phyloP scores from a whole-genome alignment of 2,797 vertebrate species.

The Threskiornis aethiopicus region DNA sequence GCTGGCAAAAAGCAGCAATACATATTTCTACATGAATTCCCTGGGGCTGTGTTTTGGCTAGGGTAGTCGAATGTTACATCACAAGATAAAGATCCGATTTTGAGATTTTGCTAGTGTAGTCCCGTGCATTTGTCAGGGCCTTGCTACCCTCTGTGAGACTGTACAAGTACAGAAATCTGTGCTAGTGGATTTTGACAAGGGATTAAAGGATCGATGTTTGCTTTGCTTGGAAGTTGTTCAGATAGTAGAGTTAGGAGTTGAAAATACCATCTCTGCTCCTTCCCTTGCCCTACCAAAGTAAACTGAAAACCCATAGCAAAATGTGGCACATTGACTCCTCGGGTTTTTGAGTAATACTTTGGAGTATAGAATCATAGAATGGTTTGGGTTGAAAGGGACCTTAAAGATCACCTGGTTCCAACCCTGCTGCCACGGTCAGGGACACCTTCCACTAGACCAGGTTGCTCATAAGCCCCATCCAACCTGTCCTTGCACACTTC shows the following conservation, averaged over 20 bases:
- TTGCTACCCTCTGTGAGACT: neutral
- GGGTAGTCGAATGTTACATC: neutral
- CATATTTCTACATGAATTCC: neutral
- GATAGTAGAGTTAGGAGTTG: neutral
- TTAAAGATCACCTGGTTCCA: too few species aligned
- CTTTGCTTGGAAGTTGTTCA: conserved; percentile 17
- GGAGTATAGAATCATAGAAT: too few species aligned
- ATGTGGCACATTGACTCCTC: neutral
- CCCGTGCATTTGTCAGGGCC: neutral
- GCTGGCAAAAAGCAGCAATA: neutral
- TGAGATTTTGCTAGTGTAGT: neutral
- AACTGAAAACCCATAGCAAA: neutral
- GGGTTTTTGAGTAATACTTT: neutral
- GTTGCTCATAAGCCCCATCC: too few species aligned
- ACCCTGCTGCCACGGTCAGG: too few species aligned
- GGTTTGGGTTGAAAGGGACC: too few species aligned
- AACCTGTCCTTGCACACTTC: too few species aligned
- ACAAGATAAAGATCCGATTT: neutral
- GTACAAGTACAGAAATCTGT: neutral
- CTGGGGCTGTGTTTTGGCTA: neutral
- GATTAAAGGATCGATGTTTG: neutral
- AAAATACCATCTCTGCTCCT: neutral
- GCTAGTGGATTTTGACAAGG: neutral
- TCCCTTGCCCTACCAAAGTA: neutral
- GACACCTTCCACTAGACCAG: too few species aligned